Conservation (phyloP, 2,797 vertebrate genomes). For the Mustela erminea region DNA sequence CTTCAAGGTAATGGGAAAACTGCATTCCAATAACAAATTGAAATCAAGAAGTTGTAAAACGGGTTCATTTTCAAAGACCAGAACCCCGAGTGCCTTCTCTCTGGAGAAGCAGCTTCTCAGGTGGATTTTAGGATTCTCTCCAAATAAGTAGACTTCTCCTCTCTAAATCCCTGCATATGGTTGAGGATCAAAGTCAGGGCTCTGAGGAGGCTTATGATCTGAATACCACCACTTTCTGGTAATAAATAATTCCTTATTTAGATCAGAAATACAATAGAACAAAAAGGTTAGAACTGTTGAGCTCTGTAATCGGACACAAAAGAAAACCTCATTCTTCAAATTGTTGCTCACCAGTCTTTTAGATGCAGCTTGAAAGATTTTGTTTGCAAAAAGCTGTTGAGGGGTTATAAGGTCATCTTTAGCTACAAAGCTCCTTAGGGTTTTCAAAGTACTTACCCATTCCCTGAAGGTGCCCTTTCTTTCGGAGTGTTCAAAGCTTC, state of each 20-base stretch:
- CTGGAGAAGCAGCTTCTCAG: constrained; percentile 72
- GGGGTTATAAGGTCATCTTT: constrained; percentile 41
- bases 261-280: constrained; percentile 69
- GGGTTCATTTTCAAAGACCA: constrained; percentile 70
- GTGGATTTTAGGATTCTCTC: constrained; percentile 61
- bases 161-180: constrained; percentile 13
- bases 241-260: constrained; percentile 76
- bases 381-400: constrained; percentile 71
- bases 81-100: constrained; percentile 68
- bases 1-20: constrained; percentile 65
- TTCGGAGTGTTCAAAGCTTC: constrained; percentile 72
- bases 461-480: constrained; percentile 59
- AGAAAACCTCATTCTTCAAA: constrained; percentile 68
- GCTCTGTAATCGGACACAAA: constrained; percentile 57
- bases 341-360: constrained; percentile 55
- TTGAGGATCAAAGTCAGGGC: constrained; percentile 55
- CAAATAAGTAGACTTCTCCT: constrained; percentile 32
- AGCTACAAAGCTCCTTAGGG: constrained; percentile 52
- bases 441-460: constrained; percentile 72
- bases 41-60: constrained; percentile 74
- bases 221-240: constrained; percentile 68
- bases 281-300: constrained; percentile 64
- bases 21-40: constrained; percentile 66
- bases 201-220: constrained; percentile 52
- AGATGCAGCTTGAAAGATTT: constrained; percentile 70